These are phyloP conservation scores for Ceramica pisi DNA, from an alignment of 2,888 invertebrate genomes.

Conservation along the genomic window DNA sequence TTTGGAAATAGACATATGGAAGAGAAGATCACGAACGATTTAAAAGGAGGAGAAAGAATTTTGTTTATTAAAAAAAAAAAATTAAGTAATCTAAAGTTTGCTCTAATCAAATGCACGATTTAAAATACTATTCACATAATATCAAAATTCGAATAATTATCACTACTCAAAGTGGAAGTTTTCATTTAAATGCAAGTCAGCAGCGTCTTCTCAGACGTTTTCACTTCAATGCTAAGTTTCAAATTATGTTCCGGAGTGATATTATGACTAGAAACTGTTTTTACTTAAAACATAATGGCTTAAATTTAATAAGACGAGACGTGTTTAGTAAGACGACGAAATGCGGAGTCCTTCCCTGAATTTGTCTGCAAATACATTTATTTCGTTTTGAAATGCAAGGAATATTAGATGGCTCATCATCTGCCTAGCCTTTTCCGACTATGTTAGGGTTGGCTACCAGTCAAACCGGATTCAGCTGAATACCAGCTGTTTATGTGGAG, in stretches of 20 bases:
- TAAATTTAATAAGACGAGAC: constrained; percentile 38
- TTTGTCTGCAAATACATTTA: constrained; percentile 8
- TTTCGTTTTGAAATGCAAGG: background rate
- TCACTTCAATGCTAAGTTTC: constrained; percentile 34
- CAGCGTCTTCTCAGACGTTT: constrained; percentile 14
- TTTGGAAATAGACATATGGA: no score
- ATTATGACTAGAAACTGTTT: constrained; percentile 32
- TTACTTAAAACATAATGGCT: constrained; percentile 32
- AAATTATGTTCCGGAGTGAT: constrained; percentile 23
- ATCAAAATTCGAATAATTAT: background rate
- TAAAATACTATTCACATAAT: background rate
- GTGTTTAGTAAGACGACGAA: no score
- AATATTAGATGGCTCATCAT: background rate
- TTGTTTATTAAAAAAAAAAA: no score
- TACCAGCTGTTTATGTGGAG: no score
- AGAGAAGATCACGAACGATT: no score
- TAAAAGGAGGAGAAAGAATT: no score
- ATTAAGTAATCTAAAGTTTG: no score
- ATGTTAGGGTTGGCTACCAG: no score
- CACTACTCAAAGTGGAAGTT: constrained; percentile 3
- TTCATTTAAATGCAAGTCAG: constrained; percentile 6
- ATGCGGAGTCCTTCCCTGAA: constrained; percentile 24
- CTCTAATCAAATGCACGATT: background rate
- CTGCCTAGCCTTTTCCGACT: no score
- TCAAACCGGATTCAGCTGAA: no score